Conservation (phyloP, 2,888 invertebrate species). For the Timema podura region DNA sequence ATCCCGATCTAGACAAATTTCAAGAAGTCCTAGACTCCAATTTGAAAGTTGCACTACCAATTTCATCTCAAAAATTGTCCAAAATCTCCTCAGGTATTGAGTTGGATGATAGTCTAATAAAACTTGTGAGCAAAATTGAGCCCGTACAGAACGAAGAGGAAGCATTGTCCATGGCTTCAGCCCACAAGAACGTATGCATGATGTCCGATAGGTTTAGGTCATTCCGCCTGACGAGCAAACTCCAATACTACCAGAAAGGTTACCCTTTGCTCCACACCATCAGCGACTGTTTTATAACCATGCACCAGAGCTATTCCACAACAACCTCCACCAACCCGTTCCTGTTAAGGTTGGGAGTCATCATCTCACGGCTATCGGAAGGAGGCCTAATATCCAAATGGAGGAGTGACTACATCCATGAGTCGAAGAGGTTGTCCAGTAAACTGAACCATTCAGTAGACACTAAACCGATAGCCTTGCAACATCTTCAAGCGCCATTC, state of each 20-base stretch:
- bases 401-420: background rate
- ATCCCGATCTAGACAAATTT: too few species aligned
- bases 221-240: background rate
- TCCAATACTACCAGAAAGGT: background rate
- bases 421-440: too few species aligned
- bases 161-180: background rate
- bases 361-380: background rate
- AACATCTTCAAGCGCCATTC: too few species aligned
- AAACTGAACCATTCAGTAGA: too few species aligned
- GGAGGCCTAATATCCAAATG: background rate
- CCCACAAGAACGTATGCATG: background rate
- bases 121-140: background rate
- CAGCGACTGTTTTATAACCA: background rate
- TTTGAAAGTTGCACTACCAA: background rate
- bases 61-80: background rate
- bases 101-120: background rate
- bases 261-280: background rate
- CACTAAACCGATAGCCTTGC: too few species aligned
- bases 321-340: slow-evolving; percentile 3
- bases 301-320: background rate
- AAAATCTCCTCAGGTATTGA: background rate
- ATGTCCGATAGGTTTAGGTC: background rate
- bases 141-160: background rate
- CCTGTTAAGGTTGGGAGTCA: background rate
- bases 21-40: background rate